phyloP scores from a whole-genome alignment of 30 jellyfish, hydroid and myxozoan genomes.

The Catostylus mosaicus region DNA sequence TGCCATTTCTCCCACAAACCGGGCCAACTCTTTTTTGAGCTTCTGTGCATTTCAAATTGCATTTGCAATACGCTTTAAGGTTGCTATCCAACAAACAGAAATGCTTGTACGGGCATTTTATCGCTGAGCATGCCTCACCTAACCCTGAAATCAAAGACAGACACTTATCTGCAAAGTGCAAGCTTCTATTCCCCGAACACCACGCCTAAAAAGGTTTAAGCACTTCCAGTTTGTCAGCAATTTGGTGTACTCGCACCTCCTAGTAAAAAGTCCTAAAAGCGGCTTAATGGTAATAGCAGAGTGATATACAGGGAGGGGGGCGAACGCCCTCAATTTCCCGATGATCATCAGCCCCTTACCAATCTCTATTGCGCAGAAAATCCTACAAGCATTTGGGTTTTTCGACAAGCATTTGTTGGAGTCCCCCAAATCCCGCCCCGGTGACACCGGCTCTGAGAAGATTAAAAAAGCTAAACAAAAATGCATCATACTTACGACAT shows the following conservation, averaged over 20 bases:
- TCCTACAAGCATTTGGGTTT: background rate
- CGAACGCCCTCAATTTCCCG: background rate
- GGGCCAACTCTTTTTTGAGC: conserved; percentile 44
- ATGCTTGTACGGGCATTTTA: conserved; percentile 26
- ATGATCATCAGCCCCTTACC: background rate
- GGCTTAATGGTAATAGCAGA: background rate
- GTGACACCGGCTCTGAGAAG: background rate
- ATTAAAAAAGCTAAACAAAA: background rate
- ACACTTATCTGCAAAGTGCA: background rate
- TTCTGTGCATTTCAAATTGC: conserved; percentile 49
- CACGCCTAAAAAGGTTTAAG: background rate
- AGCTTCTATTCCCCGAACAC: background rate
- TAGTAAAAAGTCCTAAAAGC: background rate
- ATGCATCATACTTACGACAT: conserved; percentile 16
- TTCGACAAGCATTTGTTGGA: background rate
- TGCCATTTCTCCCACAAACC: conserved; percentile 72
- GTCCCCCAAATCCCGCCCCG: background rate
- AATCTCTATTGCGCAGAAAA: background rate
- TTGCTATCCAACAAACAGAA: conserved; percentile 18
- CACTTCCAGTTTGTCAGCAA: background rate
- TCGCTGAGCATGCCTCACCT: conserved; percentile 13
- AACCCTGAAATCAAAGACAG: background rate
- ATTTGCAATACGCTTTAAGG: conserved; percentile 45
- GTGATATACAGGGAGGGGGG: background rate
- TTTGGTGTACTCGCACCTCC: background rate